Base-by-base conservation (phyloP, 1,140 invertebrate genomes). In the Drosophila chauvacae region DNA sequence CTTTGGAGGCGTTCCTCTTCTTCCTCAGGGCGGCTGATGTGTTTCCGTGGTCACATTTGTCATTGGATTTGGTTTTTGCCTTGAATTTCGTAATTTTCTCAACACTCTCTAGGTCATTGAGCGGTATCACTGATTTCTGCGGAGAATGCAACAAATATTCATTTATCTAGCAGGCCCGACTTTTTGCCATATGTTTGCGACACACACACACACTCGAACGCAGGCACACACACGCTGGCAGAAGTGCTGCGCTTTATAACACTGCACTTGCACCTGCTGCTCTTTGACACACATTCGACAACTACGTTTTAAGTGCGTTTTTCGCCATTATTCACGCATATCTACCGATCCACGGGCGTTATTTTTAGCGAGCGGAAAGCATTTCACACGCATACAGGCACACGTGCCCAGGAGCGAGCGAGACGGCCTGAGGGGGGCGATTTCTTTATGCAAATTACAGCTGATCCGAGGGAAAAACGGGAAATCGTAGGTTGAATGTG, bases 201-300 rank as follows among this genome's bases (percentile, higher is more conserved):
- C 59, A 74, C 61, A 50, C 56, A 59, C 60, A 57, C 48, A 60
- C 45, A 42, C 55, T 44, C 58, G 26, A 7, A 16, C 28, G 7
- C 4, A 28, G 11, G 18, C 47, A 73, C 59, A 74, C 61, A 30
- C n/a, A 60, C 62, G 70, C 35, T 45, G 33, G 28, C 44, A 55
- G 41, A n/a, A 37, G 51, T 77, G 71, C 48, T 45, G 35, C 81
- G 70, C 58, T 84, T 71, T 72, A 56, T 78, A 83, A 80, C 81
- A 84, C 81, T 84, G 41, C 55, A 75, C 47, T 76, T 86, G 75
- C 82, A 85, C 82, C 82, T 85, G 82, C 83, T 85, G 50, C 55
- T 42, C 30, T 66, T 76, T 88, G 83, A 86, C 83, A 86, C 83
- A 86, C 84, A 88, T 88, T 84, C 71, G 35, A 61, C 51, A 77